Evolutionary conservation across 2,113 vertebrate species (phyloP).

Genomic region (Malurus cyaneus): DNA sequence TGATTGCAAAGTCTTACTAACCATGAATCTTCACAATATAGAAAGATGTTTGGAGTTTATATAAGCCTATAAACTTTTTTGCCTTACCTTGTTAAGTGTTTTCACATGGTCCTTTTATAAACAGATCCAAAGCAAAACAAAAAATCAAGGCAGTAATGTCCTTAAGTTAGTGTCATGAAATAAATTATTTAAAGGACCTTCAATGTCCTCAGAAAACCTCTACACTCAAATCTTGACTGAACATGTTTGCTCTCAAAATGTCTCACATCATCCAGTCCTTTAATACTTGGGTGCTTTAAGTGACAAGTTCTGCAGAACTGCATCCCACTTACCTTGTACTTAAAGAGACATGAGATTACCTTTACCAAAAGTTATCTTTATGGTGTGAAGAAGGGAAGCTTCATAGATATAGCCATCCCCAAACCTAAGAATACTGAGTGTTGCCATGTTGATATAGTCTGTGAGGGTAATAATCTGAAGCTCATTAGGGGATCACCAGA

Average conservation of each 20-base stretch:
- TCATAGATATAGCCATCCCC: not conserved
- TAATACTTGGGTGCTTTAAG: not conserved
- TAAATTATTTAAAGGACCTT: not conserved
- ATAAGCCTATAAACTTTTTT: not conserved
- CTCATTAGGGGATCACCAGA: not conserved
- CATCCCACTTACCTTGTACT: not conserved
- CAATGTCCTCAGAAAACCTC: not conserved
- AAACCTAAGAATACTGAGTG: not conserved
- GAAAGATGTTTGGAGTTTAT: not conserved
- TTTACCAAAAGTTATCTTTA: not conserved
- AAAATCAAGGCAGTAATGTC: not conserved
- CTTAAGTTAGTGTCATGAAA: not conserved
- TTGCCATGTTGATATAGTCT: not conserved
- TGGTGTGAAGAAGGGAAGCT: not conserved
- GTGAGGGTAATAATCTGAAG: not conserved
- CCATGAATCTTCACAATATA: fast-evolving
- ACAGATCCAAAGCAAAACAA: not conserved
- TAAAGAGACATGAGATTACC: not conserved
- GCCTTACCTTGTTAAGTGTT: not conserved
- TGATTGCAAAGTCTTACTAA: not conserved
- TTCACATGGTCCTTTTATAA: not conserved
- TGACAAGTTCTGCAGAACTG: not conserved
- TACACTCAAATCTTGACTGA: not conserved
- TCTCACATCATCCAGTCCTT: not conserved
- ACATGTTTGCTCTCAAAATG: not conserved